phyloP scores from a whole-genome alignment of 2,888 invertebrate species.

The Epistrophe grossulariae region DNA sequence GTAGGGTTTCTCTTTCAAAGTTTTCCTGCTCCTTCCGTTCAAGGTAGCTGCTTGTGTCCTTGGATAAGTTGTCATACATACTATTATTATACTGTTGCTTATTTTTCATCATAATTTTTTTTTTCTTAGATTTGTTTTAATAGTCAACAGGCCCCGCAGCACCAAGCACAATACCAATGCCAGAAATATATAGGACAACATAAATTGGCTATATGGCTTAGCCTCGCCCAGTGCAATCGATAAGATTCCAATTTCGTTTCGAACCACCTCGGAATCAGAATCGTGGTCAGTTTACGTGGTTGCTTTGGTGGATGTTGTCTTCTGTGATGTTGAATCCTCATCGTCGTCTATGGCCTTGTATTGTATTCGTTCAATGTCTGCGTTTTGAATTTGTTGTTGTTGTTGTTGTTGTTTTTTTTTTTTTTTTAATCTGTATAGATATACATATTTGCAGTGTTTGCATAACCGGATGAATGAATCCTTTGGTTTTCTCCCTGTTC shows the following conservation, averaged over 20 bases:
- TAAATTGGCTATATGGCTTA: slow-evolving; percentile 59
- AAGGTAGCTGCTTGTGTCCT: slow-evolving; percentile 49
- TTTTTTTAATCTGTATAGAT: neutral
- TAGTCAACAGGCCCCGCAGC: slow-evolving; percentile 33
- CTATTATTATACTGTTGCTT: slow-evolving; percentile 44
- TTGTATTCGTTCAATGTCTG: slow-evolving; percentile 14
- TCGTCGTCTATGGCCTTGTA: slow-evolving; percentile 9
- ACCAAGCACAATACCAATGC: neutral
- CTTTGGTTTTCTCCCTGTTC: slow-evolving; percentile 16
- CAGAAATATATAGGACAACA: neutral
- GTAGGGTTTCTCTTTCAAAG: slow-evolving; percentile 6
- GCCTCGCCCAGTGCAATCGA: slow-evolving; percentile 42
- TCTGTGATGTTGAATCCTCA: neutral
- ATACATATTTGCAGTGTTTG: slow-evolving; percentile 32
- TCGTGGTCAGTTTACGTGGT: slow-evolving; percentile 40
- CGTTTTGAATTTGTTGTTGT: neutral
- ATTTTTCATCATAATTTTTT: slow-evolving; percentile 39
- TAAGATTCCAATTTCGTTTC: slow-evolving; percentile 50
- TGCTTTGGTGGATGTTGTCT: slow-evolving; percentile 9
- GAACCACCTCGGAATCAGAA: neutral
- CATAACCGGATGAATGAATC: slow-evolving; percentile 48
- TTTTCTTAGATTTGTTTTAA: neutral
- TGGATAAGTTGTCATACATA: slow-evolving; percentile 44
- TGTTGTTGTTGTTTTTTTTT: neutral
- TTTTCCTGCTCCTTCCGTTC: slow-evolving; percentile 40